These are phyloP conservation scores for Brenthis ino DNA, from an alignment of 2,888 invertebrate genomes.

Conservation along the genomic window DNA sequence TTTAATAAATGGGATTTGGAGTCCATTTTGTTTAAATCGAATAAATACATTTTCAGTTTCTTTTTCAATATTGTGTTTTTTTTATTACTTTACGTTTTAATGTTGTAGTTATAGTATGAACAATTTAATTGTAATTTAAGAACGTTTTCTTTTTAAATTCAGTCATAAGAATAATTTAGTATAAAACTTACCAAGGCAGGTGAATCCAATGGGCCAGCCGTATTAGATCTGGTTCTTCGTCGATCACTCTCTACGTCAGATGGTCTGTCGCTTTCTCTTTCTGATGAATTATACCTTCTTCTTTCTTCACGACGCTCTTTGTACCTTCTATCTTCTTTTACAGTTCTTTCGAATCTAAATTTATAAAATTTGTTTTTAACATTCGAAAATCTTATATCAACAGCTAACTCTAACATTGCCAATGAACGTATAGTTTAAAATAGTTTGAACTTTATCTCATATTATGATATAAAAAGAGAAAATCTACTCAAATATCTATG, in stretches of 20 bases:
- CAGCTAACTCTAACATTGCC: not conserved
- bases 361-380: constrained; percentile 1
- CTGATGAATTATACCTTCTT: constrained; percentile 83
- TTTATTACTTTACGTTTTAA: no score
- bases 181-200: constrained; percentile 70
- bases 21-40: no score
- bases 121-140: not conserved
- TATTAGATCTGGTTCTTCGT: constrained; percentile 60
- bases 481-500: no score
- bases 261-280: constrained; percentile 75
- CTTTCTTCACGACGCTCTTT: constrained; percentile 64
- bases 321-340: constrained; percentile 62
- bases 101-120: no score
- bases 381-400: not conserved
- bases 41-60: no score
- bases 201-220: constrained; percentile 67
- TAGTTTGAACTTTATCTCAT: no score
- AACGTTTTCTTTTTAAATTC: no score
- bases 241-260: constrained; percentile 67
- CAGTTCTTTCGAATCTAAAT: constrained; percentile 58
- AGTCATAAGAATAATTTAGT: not conserved
- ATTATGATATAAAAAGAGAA: no score
- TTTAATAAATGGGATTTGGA: no score
- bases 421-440: no score
- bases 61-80: no score